A percentile compares a stretch with the other conserved stretches of the same genome.
These are phyloP conservation scores for Clupea harengus DNA, from an alignment of 2,113 vertebrate species.

Conservation along the genomic window DNA sequence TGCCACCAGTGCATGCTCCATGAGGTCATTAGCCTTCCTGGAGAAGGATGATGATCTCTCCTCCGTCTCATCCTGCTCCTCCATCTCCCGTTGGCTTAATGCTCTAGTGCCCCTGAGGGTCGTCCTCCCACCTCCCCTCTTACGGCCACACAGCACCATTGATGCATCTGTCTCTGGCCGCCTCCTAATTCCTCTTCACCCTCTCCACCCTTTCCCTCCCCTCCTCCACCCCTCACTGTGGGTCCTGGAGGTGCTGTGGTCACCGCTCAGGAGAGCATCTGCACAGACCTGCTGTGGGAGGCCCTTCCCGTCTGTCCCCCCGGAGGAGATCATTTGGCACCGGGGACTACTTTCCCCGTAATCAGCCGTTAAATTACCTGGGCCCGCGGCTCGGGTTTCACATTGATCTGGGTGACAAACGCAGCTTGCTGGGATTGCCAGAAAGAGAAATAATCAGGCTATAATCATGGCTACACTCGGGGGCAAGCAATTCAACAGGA, in stretches of 20 bases:
- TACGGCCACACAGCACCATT: slow-evolving; percentile 29
- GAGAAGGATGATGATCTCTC: neutral
- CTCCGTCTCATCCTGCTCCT: slow-evolving; percentile 10
- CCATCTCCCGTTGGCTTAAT: slow-evolving; percentile 14
- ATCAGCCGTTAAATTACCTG: slow-evolving; percentile 49
- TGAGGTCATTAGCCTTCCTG: neutral
- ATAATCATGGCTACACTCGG: neutral
- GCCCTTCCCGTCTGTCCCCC: slow-evolving; percentile 16
- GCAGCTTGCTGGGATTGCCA: slow-evolving; percentile 6
- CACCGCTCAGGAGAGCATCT: slow-evolving; percentile 26
- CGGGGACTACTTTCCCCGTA: slow-evolving; percentile 48
- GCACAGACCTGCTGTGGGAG: slow-evolving; percentile 24
- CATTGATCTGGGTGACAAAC: slow-evolving; percentile 40
- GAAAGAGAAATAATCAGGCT: neutral
- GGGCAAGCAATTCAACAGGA: neutral
- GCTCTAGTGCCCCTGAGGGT: slow-evolving; percentile 35
- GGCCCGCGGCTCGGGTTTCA: slow-evolving; percentile 32
- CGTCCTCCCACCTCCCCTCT: neutral
- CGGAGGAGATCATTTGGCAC: slow-evolving; percentile 30
- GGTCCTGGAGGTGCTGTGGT: slow-evolving; percentile 8
- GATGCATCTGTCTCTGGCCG: slow-evolving; percentile 37
- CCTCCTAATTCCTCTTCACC: neutral
- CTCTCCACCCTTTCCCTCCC: neutral
- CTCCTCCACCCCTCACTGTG: neutral
- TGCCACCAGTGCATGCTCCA: slow-evolving; percentile 32